Evolutionary conservation across 1,140 invertebrate genomes (phyloP).

Genomic region (Drosophila chauvacae): DNA sequence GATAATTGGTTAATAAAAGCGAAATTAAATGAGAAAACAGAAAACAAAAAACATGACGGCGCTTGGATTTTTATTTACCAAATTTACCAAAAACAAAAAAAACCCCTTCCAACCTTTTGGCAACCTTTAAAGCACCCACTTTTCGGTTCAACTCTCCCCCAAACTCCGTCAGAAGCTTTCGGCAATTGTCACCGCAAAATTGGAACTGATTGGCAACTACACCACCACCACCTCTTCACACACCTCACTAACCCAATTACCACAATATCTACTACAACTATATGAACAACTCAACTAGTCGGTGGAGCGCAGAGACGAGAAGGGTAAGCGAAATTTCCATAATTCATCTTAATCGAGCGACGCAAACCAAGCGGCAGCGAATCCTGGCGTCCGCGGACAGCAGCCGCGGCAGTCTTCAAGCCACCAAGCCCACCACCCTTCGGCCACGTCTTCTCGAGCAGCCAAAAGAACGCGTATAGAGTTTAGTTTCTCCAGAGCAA

Average conservation of each 20-base stretch:
- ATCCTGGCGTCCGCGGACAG: conserved; percentile 17
- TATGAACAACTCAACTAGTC: conserved; percentile 27
- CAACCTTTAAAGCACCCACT: conserved; percentile 35
- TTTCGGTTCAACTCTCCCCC: conserved; percentile 39
- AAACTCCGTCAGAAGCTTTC: conserved; percentile 46
- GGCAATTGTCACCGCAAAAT: conserved; percentile 57
- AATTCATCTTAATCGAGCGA: conserved; percentile 35
- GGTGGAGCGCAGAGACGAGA: conserved; percentile 43
- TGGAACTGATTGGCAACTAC: conserved; percentile 61
- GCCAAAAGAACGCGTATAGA: conserved; percentile 38
- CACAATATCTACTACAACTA: conserved; percentile 6
- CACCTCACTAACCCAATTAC: conserved; percentile 48
- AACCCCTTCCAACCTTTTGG: conserved; percentile 29
- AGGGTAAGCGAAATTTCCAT: conserved; percentile 53
- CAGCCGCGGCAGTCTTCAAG: conserved; percentile 25
- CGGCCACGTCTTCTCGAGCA: conserved; percentile 38
- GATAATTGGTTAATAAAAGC: conserved; percentile 82
- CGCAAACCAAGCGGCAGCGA: conserved; percentile 40
- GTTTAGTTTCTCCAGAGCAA: conserved; percentile 43
- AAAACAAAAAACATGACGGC: conserved; percentile 52
- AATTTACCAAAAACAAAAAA: conserved; percentile 41
- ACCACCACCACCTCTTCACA: conserved; percentile 33
- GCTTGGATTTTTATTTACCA: conserved; percentile 73
- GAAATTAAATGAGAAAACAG: conserved; percentile 69
- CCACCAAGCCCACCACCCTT: conserved; percentile 25